Evolutionary conservation across 2,888 invertebrate genomes (phyloP).

Genomic region (Unio pictorum): DNA sequence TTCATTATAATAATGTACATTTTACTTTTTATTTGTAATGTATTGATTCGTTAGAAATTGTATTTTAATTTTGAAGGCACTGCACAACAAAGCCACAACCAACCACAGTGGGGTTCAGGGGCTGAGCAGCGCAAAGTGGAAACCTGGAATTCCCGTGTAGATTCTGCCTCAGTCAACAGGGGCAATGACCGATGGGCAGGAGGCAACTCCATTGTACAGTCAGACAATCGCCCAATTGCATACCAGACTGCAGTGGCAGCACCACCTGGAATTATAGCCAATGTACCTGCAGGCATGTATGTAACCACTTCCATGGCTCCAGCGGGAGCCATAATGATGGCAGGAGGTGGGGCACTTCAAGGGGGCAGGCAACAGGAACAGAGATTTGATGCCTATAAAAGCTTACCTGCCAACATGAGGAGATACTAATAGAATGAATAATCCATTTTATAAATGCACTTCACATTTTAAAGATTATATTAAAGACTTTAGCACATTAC

Average conservation of each 20-base stretch:
- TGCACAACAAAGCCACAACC: constrained; percentile 21
- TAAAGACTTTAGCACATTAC: too few species aligned
- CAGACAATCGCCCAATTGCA: constrained; percentile 33
- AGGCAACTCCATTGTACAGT: constrained; percentile 36
- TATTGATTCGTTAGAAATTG: too few species aligned
- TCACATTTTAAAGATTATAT: too few species aligned
- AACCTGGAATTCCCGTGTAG: constrained; percentile 19
- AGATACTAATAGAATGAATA: constrained; percentile 14
- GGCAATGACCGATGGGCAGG: constrained; percentile 38
- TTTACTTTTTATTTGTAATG: too few species aligned
- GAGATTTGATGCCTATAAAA: constrained; percentile 52
- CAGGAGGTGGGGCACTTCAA: constrained; percentile 30
- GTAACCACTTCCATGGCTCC: constrained; percentile 41
- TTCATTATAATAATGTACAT: too few species aligned
- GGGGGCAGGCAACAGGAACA: constrained; percentile 39
- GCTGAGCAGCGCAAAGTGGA: constrained; percentile 22
- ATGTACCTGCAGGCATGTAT: constrained; percentile 45
- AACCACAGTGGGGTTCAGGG: constrained; percentile 32
- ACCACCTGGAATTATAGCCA: constrained; percentile 35
- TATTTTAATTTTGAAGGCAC: constrained; percentile 5
- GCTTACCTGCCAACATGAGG: constrained; percentile 26
- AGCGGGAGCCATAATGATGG: constrained; percentile 40
- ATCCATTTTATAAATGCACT: too few species aligned
- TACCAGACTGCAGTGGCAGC: constrained; percentile 39
- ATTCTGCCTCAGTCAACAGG: constrained; percentile 17